These are phyloP conservation scores for Hemicordylus capensis DNA, from an alignment of 2,113 vertebrate genomes.

Conservation along the genomic window DNA sequence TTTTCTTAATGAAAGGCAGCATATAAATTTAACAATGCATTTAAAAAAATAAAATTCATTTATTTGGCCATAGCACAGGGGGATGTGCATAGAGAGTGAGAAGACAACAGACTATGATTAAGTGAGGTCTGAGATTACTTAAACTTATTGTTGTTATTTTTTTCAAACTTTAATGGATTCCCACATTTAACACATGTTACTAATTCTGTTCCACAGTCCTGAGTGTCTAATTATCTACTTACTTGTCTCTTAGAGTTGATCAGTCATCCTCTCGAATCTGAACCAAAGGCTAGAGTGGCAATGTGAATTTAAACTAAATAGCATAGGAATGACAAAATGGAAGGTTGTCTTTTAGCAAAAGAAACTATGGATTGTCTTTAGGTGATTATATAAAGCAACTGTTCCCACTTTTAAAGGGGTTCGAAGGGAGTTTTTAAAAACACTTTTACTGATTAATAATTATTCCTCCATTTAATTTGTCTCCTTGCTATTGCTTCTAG, in stretches of 20 bases:
- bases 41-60: no score
- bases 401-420: neutral
- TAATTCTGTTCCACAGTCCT: neutral
- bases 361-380: neutral
- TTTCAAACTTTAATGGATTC: slow-evolving; percentile 4
- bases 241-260: neutral
- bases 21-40: no score
- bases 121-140: slow-evolving; percentile 21
- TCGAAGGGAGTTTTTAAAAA: slow-evolving; percentile 6
- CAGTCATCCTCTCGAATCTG: slow-evolving; percentile 19
- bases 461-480: neutral
- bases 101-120: neutral
- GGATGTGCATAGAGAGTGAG: neutral
- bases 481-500: slow-evolving; percentile 7
- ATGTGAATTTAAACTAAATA: neutral
- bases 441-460: neutral
- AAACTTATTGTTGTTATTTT: neutral
- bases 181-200: neutral
- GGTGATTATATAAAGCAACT: slow-evolving; percentile 4
- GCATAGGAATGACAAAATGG: neutral
- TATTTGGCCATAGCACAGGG: no score
- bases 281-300: neutral
- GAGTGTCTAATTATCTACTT: slow-evolving; percentile 8
- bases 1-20: no score
- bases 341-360: neutral